These are phyloP conservation scores for Vulpes lagopus DNA, from an alignment of 2,113 vertebrate species.

Conservation along the genomic window DNA sequence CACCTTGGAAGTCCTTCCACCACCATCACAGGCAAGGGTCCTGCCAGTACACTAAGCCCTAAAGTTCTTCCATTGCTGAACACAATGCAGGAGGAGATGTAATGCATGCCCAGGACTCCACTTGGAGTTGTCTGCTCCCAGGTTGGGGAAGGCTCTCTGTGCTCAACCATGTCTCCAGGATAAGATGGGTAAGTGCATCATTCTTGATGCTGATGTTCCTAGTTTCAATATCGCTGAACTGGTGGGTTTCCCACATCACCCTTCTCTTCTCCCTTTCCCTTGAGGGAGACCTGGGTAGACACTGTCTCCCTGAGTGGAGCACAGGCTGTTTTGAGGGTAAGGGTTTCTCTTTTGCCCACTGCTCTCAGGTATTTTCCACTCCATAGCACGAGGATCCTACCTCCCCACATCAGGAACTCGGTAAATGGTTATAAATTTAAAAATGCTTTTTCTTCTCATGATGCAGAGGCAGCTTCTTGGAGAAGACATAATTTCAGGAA, in stretches of 20 bases:
- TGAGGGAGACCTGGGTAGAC: neutral
- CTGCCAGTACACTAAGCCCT: too few species aligned
- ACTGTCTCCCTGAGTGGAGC: neutral
- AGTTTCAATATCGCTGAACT: neutral
- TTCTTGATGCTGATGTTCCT: neutral
- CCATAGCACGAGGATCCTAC: neutral
- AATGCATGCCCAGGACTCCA: neutral
- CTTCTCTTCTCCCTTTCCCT: neutral
- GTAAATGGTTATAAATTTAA: neutral
- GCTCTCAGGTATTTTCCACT: neutral
- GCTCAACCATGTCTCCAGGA: neutral
- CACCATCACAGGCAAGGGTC: neutral
- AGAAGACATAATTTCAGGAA: neutral
- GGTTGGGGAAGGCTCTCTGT: neutral
- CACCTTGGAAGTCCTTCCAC: neutral
- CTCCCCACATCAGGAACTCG: neutral
- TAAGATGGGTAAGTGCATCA: neutral
- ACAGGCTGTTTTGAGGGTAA: neutral
- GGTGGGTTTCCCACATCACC: neutral
- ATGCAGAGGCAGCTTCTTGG: neutral
- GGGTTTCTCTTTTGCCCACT: neutral
- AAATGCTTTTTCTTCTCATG: neutral
- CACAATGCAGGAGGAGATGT: neutral
- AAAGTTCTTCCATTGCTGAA: neutral
- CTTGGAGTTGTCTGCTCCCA: neutral